Evolutionary conservation across 2,113 vertebrate genomes (phyloP).

Genomic region (Scolopax mira): DNA sequence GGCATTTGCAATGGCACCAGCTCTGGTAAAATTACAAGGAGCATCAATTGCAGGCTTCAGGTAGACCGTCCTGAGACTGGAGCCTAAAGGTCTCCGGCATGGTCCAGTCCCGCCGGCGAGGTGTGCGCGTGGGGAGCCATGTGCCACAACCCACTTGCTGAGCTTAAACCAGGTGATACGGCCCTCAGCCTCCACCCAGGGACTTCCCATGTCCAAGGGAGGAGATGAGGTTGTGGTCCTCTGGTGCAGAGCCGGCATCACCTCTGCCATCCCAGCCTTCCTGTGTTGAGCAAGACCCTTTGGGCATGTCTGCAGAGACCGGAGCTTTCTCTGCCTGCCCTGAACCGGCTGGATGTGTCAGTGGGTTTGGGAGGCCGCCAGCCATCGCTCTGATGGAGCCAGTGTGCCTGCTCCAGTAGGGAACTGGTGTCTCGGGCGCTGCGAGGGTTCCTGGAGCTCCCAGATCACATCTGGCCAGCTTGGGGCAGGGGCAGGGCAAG

Average conservation of each 20-base stretch:
- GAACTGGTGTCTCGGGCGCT: background rate
- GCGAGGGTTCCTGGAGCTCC: background rate
- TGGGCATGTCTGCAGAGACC: background rate
- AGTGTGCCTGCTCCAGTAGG: background rate
- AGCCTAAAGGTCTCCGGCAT: constrained; percentile 9
- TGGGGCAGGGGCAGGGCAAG: background rate
- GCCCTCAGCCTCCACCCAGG: background rate
- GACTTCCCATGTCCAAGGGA: background rate
- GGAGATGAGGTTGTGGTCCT: rapidly evolving
- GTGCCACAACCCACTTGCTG: background rate
- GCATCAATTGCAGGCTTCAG: constrained; percentile 30
- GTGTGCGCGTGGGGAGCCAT: background rate
- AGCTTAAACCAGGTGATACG: background rate
- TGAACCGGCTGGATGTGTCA: background rate
- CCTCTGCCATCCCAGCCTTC: background rate
- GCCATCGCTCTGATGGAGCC: background rate
- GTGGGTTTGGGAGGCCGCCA: background rate
- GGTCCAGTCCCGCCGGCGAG: background rate
- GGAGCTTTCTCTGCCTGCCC: background rate
- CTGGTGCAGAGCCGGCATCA: background rate
- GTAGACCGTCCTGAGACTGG: constrained; percentile 3
- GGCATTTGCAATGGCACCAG: constrained; percentile 69
- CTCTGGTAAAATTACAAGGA: constrained; percentile 56
- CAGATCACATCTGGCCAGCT: constrained; percentile 21
- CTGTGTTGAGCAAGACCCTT: background rate